A percentile compares a stretch with the other conserved stretches of the same genome.
Evolutionary conservation across 2,113 vertebrate genomes (phyloP).

Genomic region (Puntigrus tetrazona): DNA sequence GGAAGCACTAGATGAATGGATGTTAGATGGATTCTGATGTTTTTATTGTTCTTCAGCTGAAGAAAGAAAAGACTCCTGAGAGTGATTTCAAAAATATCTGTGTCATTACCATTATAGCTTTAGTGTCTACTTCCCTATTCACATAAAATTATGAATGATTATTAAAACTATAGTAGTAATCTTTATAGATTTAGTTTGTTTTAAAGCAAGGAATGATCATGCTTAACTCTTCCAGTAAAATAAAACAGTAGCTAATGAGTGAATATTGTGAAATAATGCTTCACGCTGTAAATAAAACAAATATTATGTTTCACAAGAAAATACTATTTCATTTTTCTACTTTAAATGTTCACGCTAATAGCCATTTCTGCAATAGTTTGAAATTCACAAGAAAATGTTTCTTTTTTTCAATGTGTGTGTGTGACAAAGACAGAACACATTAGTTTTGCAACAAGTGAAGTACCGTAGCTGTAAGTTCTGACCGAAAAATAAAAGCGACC

Average conservation of each 20-base stretch:
- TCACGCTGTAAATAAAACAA: neutral
- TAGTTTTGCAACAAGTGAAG: neutral
- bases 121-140: neutral
- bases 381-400: neutral
- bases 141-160: neutral
- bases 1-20: neutral
- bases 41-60: neutral
- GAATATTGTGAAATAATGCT: neutral
- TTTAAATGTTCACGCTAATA: neutral
- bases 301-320: neutral
- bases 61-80: neutral
- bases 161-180: neutral
- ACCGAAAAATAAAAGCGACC: slow-evolving; percentile 12
- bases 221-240: neutral
- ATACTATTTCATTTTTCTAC: neutral
- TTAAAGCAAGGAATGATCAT: neutral
- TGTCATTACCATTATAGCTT: neutral
- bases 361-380: neutral
- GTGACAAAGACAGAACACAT: neutral
- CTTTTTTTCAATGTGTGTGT: neutral
- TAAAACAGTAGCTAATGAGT: neutral
- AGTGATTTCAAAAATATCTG: neutral
- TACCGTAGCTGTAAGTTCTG: slow-evolving; percentile 19
- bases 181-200: neutral
- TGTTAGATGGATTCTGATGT: neutral